Evolutionary conservation across 2,797 vertebrate species (phyloP), one percentile per base, ranked within the genome.

Genomic region (Esox masquinongy): DNA sequence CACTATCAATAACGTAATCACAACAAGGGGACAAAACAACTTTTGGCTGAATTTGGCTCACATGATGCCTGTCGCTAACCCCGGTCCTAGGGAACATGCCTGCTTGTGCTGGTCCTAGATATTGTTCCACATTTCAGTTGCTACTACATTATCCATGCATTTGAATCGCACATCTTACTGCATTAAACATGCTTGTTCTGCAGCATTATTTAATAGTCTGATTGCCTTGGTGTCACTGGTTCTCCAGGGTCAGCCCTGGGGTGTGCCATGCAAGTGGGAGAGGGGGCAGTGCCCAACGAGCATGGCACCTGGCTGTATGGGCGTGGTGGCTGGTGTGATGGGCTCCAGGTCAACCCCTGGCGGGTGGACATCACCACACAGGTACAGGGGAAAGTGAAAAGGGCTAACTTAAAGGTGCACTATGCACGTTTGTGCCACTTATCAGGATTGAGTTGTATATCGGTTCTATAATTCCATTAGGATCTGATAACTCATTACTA

Each of bases 271-370:
- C 81, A 63, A 17, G 93, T 93, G 3, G 82, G 74, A 15, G 89
- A 94, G 1, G 94, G 95, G 0, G 94, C 91, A 0, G 93, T 95
- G 4, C 95, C 95, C 0, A 95, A 95, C 17, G 93, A 95, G 67
- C 83, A 93, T 22, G 95, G 95, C 19, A 95, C 95, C 0, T 95
- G 95, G 95, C 87, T 95, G 79, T 95, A 95, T 9, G 94, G 95
- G 0, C 87, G 94, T 0, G 94, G 86, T 1, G 95, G 95, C 80
- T 95, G 95, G 95, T 95, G 94, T 24, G 93, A 94, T 2, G 94
- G 95, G 0, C 89, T 94, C 0, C 94, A 95, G 88, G 93, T 95
- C 24, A 36, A 90, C 79, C 94, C 94, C 26, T 95, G 94, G 94
- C 94, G 88, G 88, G 73, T 75, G 0, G 92, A 95, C 6, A 11